A percentile compares a stretch with the other conserved stretches of the same genome.
Conservation (phyloP, 1,140 invertebrate species). For the Hydropsyche tenuis region DNA sequence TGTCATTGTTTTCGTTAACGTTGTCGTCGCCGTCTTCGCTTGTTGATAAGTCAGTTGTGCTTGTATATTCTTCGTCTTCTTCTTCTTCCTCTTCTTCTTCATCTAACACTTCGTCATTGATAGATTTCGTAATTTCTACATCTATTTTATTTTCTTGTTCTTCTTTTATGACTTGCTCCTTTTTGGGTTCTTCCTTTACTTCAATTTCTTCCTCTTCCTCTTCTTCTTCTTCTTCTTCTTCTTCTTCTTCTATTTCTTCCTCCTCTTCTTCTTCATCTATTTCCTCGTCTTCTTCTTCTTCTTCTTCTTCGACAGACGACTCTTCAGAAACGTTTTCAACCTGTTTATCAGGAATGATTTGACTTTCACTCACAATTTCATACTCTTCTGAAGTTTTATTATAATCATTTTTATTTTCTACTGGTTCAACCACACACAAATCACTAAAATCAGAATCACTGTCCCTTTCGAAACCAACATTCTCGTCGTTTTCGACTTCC, state of each 20-base stretch:
- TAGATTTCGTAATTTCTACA: neutral
- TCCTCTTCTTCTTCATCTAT: neutral
- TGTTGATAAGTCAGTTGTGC: neutral
- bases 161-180: neutral
- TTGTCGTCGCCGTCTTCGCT: slow-evolving; percentile 12
- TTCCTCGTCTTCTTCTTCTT: slow-evolving; percentile 11
- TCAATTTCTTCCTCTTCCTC: slow-evolving; percentile 3
- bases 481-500: slow-evolving; percentile 33
- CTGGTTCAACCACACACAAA: slow-evolving; percentile 24
- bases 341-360: neutral
- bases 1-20: neutral
- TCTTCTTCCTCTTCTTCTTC: slow-evolving; percentile 34
- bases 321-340: neutral
- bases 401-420: neutral
- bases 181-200: neutral
- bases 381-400: neutral
- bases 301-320: slow-evolving; percentile 1
- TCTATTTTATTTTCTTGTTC: neutral
- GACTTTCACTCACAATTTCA: neutral
- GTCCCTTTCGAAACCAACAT: slow-evolving; percentile 19
- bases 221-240: neutral
- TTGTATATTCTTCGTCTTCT: slow-evolving; percentile 33
- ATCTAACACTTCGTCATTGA: neutral
- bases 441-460: slow-evolving; percentile 28
- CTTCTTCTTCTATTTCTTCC: slow-evolving; percentile 17